Conservation (phyloP, 2,113 vertebrate genomes). For the Microcebus tavaratra region DNA sequence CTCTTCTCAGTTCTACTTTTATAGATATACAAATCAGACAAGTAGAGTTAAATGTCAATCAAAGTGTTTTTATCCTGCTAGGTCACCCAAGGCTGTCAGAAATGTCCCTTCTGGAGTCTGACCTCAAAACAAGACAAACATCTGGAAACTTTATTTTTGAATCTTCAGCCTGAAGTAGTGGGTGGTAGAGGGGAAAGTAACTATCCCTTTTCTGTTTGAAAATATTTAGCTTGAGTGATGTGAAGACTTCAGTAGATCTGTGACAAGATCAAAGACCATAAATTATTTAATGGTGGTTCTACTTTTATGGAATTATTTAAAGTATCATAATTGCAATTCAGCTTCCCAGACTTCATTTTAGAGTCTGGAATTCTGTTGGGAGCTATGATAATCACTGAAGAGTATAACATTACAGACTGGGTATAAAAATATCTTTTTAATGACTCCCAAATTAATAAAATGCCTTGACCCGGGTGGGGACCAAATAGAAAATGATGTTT, state of each 20-base stretch:
- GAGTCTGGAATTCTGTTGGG: conserved; percentile 91
- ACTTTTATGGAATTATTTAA: conserved; percentile 97
- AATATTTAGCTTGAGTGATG: conserved; percentile 89
- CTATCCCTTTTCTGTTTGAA: conserved; percentile 86
- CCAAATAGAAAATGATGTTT: conserved; percentile 89
- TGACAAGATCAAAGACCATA: conserved; percentile 90
- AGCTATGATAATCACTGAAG: conserved; percentile 91
- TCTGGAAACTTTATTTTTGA: conserved; percentile 71
- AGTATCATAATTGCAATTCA: conserved; percentile 93
- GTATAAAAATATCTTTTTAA: conserved; percentile 94
- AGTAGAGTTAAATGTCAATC: not conserved
- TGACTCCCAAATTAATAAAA: conserved; percentile 92
- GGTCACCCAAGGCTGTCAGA: not conserved
- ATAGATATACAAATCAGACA: not conserved
- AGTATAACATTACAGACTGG: conserved; percentile 92
- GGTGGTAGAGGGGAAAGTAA: conserved; percentile 70
- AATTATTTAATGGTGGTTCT: conserved; percentile 93
- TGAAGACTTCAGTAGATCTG: conserved; percentile 88
- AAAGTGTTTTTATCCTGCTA: not conserved
- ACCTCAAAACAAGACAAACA: conserved; percentile 54
- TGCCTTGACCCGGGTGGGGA: conserved; percentile 89
- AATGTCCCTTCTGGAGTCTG: conserved; percentile 6
- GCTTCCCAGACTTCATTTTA: conserved; percentile 88
- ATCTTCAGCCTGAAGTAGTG: not conserved
- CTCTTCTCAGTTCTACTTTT: not conserved